Evolutionary conservation across 2,797 vertebrate species (phyloP), one percentile per base, ranked within the genome.

Genomic region (Gallinago nigripennis): DNA sequence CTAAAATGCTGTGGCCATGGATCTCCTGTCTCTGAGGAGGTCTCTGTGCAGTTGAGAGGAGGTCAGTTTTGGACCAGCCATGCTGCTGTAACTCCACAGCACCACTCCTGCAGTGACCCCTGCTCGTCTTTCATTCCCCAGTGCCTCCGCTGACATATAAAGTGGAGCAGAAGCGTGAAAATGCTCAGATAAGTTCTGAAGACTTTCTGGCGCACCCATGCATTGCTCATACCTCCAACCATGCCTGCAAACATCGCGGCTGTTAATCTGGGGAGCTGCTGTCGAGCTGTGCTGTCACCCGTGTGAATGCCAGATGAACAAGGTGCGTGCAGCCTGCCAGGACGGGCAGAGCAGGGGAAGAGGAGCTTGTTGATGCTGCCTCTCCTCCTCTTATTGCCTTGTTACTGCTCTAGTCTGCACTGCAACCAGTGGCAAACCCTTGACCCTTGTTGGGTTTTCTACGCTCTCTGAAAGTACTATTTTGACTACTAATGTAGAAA

Each of bases 11-110:
- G 63, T 4, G 3, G 35, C 17, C 0, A 0, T 70, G 33, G 21
- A 27, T 30, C 4, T 64, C 25, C 41, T 87, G 50, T 18, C 9
- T 71, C 28, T 51, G 39, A 66, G 50, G 4, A 8, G 2, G 3
- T 48, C 17, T 65, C 31, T 18, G 20, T 66, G 23, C 41, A 28
- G 25, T 0, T 20, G 68, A 43, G 16, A 60, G 7, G 27, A 18
- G 6, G 8, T 16, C 6, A 82, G 15, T 43, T 91, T 46, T 65
- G 58, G 35, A n/a, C 21, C 23, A 37, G 46, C 61, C 18, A 41
- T 0, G 3, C 23, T 4, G 0, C 28, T 2, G 3, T 11, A 61
- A 30, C 28, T 57, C 33, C 37, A 15, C 25, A 77, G n/a, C 33
- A 20, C 24, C 2, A 2, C 13, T 92, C 41, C 28, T 1, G 2